Conservation (phyloP, 2,113 vertebrate genomes). For the Casuarius casuarius region DNA sequence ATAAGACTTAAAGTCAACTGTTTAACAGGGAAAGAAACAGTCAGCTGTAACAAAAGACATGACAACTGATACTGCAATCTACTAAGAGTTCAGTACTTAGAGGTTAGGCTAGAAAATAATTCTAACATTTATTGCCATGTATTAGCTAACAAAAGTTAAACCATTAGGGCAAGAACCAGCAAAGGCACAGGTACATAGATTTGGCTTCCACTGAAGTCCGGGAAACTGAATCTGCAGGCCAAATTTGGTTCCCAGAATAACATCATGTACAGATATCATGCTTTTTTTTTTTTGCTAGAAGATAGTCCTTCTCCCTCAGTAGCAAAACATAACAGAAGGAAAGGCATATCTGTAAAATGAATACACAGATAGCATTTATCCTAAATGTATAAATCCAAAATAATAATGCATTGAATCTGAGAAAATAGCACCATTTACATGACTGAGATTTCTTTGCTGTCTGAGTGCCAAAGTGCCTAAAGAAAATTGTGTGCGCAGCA, state of each 20-base stretch:
- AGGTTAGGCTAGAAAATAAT: background rate
- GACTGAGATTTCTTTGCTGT: background rate
- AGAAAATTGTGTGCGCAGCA: background rate
- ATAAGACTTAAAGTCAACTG: background rate
- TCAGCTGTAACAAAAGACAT: background rate
- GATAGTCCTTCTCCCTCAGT: background rate
- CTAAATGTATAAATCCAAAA: background rate
- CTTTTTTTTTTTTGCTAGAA: background rate
- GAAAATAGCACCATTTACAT: fast-evolving
- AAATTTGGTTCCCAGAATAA: background rate
- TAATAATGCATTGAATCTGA: background rate
- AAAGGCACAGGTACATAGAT: background rate
- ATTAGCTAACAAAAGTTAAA: background rate
- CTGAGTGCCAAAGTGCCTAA: background rate
- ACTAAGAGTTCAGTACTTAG: background rate
- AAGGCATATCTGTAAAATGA: background rate
- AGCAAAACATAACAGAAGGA: background rate
- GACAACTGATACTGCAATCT: background rate
- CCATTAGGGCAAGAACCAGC: background rate
- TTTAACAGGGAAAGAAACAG: background rate
- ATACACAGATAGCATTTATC: background rate
- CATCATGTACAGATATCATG: fast-evolving
- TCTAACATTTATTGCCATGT: background rate
- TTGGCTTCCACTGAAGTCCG: background rate
- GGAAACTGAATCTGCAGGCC: background rate